Evolutionary conservation across 1,140 invertebrate species (phyloP).

Genomic region (Daktulosphaira vitifoliae): DNA sequence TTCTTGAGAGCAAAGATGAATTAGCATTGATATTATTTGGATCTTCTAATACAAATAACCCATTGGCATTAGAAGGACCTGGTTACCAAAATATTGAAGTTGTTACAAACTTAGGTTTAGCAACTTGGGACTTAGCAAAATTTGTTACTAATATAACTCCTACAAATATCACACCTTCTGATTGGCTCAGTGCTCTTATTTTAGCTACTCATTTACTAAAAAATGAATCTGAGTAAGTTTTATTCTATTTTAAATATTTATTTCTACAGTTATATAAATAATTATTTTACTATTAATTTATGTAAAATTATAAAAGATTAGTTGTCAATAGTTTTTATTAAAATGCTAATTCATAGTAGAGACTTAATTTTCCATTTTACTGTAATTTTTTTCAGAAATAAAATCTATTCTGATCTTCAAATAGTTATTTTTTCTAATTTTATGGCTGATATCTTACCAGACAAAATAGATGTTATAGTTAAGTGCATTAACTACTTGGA

Average conservation of each 20-base stretch:
- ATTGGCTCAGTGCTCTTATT: constrained; percentile 16
- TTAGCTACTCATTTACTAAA: constrained; percentile 5
- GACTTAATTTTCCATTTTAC: too few species aligned
- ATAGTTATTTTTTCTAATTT: constrained; percentile 24
- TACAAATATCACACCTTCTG: constrained; percentile 1
- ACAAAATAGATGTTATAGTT: constrained; percentile 2
- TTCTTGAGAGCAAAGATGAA: constrained; percentile 11
- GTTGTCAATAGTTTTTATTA: too few species aligned
- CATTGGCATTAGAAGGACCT: neutral
- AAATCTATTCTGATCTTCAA: constrained; percentile 1
- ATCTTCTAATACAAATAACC: constrained; percentile 16
- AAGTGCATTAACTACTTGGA: neutral
- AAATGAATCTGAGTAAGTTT: constrained; percentile 1
- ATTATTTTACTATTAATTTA: too few species aligned
- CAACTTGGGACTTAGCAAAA: neutral
- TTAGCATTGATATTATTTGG: constrained; percentile 18
- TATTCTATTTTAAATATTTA: too few species aligned
- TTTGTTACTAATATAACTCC: neutral
- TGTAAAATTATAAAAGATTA: too few species aligned
- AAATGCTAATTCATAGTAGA: too few species aligned
- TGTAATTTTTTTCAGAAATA: neutral
- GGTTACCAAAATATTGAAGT: constrained; percentile 7
- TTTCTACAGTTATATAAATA: too few species aligned
- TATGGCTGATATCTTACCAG: neutral
- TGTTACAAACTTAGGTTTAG: neutral